phyloP scores from a whole-genome alignment of 30 jellyfish, hydroid and myxozoan genomes.

The Rhopilema esculentum region DNA sequence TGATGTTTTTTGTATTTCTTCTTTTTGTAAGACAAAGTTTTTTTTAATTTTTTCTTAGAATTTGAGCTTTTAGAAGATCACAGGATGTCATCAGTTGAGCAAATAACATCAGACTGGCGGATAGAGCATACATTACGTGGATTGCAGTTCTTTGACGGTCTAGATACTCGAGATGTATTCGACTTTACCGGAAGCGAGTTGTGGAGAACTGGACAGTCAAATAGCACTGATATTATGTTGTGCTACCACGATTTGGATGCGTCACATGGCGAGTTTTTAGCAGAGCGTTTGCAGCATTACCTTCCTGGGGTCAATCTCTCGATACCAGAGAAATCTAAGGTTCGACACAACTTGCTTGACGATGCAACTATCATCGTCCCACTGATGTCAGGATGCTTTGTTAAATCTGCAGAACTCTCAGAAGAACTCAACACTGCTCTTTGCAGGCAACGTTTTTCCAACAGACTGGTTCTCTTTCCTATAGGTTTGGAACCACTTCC shows the following conservation, averaged over 20 bases:
- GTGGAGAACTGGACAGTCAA: not conserved
- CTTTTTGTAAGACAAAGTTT: no score
- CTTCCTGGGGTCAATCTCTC: constrained; percentile 65
- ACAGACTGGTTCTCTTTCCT: constrained; percentile 72
- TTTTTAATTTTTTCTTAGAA: constrained; percentile 6
- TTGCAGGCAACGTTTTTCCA: constrained; percentile 81
- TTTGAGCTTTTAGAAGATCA: constrained; percentile 1
- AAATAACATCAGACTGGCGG: constrained; percentile 69
- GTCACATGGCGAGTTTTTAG: constrained; percentile 27
- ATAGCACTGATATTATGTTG: constrained; percentile 56
- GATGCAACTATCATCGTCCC: constrained; percentile 77
- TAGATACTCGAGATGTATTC: constrained; percentile 31
- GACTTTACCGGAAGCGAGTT: not conserved
- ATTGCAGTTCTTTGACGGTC: constrained; percentile 35
- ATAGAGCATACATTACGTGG: constrained; percentile 38
- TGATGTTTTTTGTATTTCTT: no score
- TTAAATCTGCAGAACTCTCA: constrained; percentile 51
- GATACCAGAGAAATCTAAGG: constrained; percentile 53
- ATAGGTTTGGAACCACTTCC: constrained; percentile 69
- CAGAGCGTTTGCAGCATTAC: constrained; percentile 24
- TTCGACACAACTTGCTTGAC: constrained; percentile 74
- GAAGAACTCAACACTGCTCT: constrained; percentile 85
- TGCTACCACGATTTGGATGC: constrained; percentile 57
- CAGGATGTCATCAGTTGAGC: constrained; percentile 19
- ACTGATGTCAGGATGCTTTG: constrained; percentile 55